phyloP scores from a whole-genome alignment of 2,888 invertebrate species.

The Drosophila mulleri region DNA sequence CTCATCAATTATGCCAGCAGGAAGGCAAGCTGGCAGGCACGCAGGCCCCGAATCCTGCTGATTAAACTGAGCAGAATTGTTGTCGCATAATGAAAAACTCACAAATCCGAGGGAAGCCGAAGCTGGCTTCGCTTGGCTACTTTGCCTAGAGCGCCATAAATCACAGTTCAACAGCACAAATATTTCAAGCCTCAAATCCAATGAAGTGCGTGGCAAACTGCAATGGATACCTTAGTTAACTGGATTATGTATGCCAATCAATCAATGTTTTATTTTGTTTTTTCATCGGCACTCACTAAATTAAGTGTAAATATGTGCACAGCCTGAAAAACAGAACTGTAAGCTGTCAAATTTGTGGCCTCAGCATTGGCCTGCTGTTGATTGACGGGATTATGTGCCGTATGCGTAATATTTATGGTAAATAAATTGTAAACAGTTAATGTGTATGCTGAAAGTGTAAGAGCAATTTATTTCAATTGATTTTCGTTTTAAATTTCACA shows the following conservation, averaged over 20 bases:
- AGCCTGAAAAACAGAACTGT: slow-evolving; percentile 3
- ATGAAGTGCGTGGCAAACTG: background rate
- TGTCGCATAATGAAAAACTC: slow-evolving; percentile 54
- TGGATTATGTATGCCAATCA: slow-evolving; percentile 46
- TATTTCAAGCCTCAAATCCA: slow-evolving; percentile 34
- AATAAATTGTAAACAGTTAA: background rate
- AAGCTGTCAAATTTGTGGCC: slow-evolving; percentile 12
- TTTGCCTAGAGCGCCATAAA: slow-evolving; percentile 38
- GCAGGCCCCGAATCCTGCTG: slow-evolving; percentile 23
- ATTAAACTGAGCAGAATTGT: slow-evolving; percentile 51
- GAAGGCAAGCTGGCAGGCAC: slow-evolving; percentile 1
- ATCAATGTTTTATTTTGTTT: slow-evolving; percentile 51
- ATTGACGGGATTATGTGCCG: slow-evolving; percentile 1
- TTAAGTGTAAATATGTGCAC: slow-evolving; percentile 48
- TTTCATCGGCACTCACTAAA: slow-evolving; percentile 26
- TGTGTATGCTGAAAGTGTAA: no score
- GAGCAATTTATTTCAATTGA: background rate
- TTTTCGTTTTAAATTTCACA: background rate
- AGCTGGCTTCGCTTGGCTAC: background rate
- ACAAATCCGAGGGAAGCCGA: background rate
- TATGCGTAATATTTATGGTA: slow-evolving; percentile 7
- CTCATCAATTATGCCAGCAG: slow-evolving; percentile 59
- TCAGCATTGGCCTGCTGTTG: background rate
- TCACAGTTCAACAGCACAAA: slow-evolving; percentile 51
- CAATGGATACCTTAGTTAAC: slow-evolving; percentile 38